Evolutionary conservation across 1,140 invertebrate species (phyloP).

Genomic region (Hormaphis cornu): DNA sequence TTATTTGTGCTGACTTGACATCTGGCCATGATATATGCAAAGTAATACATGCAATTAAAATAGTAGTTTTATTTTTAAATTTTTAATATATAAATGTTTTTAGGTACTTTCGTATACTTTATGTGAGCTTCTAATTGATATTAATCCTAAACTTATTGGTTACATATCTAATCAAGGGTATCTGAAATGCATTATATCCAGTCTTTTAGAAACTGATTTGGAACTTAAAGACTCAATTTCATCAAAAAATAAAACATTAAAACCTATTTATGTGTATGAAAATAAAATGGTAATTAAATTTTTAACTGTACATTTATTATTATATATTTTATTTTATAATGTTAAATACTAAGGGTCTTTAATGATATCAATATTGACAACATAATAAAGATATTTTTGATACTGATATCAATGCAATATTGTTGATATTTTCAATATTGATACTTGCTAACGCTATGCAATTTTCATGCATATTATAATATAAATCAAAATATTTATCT

Average conservation of each 20-base stretch:
- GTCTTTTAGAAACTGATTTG: slow-evolving; percentile 62
- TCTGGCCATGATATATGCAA: slow-evolving; percentile 80
- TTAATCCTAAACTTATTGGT: slow-evolving; percentile 17
- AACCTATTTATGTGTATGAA: slow-evolving; percentile 75
- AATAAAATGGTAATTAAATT: slow-evolving; percentile 60
- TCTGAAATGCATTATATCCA: slow-evolving; percentile 72
- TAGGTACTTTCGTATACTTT: slow-evolving; percentile 13
- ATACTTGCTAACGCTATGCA: too few relatives aligned
- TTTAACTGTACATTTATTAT: neutral
- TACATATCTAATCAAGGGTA: slow-evolving; percentile 51
- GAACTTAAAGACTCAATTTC: slow-evolving; percentile 60
- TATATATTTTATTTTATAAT: neutral
- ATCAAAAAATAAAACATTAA: slow-evolving; percentile 52
- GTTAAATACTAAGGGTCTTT: too few relatives aligned
- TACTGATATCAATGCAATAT: too few relatives aligned
- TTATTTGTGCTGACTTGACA: slow-evolving; percentile 74
- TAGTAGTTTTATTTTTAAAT: neutral
- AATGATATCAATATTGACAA: too few relatives aligned
- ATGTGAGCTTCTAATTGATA: slow-evolving; percentile 24
- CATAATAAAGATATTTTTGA: too few relatives aligned
- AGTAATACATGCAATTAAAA: slow-evolving; percentile 39
- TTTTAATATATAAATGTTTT: neutral
- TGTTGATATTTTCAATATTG: too few relatives aligned
- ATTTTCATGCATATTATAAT: too few relatives aligned
- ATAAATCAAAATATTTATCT: too few relatives aligned